Evolutionary conservation across 1,140 invertebrate genomes (phyloP), one percentile per base, ranked within the genome.

Genomic region (Bemisia tabaci): DNA sequence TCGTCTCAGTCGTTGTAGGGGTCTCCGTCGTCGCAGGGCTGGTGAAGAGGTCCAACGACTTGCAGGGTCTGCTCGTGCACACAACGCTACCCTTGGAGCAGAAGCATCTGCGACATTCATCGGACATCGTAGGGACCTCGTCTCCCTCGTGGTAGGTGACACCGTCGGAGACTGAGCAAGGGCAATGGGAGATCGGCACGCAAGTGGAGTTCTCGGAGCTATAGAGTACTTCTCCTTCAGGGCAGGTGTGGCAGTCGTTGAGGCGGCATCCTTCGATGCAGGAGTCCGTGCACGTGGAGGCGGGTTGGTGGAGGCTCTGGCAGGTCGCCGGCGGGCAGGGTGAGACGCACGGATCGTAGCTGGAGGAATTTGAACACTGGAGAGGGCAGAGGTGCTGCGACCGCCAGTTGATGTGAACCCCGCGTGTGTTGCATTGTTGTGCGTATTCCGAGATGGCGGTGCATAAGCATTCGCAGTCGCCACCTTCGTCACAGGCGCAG

Each of bases 401-500:
- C 64, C 93, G 77, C 92, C 92, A 95, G 69, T 85, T 84, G 12
- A 94, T 82, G 5, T 82, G 81, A 22, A 89, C 82, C 21, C 87
- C 87, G 60, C 84, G 80, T 1, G 79, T 79, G 61, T 85, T 87
- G 74, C 93, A 95, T 71, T 87, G 85, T 71, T 92, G 84, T 22
- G 90, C 89, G 76, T 95, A 95, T 2, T 89, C 87, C 0, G 91
- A 87, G 21, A 95, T 78, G 0, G 92, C 88, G 0, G 92, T 92
- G 75, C 93, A 95, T 0, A 94, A 76, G 77, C 92, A 96, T 66
- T 90, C 87, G 74, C 93, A 96, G 75, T 95, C 92, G 0, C 87
- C 92, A 22, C 92, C 92, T 72, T 84, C 79, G 76, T 94, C 91
- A 76, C 94, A 96, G 25, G 86, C 90, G 77, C 92, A 95, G 0